Evolutionary conservation across 2,113 vertebrate species (phyloP).

Genomic region (Dascyllus trimaculatus): DNA sequence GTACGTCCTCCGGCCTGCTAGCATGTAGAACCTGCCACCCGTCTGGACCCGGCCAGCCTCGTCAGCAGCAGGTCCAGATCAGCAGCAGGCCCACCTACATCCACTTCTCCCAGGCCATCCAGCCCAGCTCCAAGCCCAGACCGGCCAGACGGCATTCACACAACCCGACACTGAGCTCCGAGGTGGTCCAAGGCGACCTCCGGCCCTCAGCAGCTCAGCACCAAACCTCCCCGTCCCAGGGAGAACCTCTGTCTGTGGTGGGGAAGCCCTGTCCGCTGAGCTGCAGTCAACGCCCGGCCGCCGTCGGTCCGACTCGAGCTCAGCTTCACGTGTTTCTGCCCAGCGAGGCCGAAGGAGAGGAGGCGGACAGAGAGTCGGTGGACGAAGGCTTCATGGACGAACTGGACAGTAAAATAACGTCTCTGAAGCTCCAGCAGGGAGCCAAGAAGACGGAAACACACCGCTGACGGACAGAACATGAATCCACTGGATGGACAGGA

Average conservation of each 20-base stretch:
- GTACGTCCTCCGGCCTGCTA: conserved; percentile 33
- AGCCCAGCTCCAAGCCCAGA: conserved; percentile 50
- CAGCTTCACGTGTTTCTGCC: conserved; percentile 86
- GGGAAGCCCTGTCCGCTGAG: conserved; percentile 74
- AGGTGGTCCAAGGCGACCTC: conserved; percentile 3
- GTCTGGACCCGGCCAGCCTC: background rate
- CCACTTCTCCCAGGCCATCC: conserved; percentile 78
- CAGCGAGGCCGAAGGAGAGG: conserved; percentile 68
- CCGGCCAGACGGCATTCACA: conserved; percentile 37
- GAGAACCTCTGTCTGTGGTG: conserved; percentile 69
- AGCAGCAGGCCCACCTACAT: conserved; percentile 64
- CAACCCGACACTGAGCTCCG: background rate
- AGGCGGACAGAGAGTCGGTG: conserved; percentile 75
- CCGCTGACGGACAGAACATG: background rate
- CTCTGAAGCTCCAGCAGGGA: conserved; percentile 66
- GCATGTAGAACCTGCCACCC: conserved; percentile 30
- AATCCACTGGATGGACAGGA: background rate
- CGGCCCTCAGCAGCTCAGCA: conserved; percentile 19
- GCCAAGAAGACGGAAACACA: conserved; percentile 36
- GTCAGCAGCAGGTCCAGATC: conserved; percentile 25
- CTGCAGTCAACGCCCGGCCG: conserved; percentile 20
- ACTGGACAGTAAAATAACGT: conserved; percentile 70
- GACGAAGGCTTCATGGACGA: conserved; percentile 82
- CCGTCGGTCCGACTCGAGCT: conserved; percentile 48
- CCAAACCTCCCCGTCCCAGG: background rate